Evolutionary conservation across 2,797 vertebrate genomes (phyloP).

Genomic region (Diplodus puntazzo): DNA sequence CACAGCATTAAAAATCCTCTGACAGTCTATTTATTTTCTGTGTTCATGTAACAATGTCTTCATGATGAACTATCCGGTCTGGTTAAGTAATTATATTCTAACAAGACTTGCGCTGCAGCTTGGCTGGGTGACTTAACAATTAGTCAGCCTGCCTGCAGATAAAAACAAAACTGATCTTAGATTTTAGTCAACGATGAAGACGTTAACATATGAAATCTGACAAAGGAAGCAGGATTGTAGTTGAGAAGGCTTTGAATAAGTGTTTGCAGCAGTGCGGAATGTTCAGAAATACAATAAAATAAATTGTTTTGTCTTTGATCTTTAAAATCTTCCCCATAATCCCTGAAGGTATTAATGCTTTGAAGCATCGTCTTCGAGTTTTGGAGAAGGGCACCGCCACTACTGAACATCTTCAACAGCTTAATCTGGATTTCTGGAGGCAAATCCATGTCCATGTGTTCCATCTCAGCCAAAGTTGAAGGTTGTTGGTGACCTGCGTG

Average conservation of each 20-base stretch:
- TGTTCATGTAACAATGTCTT: conserved; percentile 33
- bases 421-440: not conserved
- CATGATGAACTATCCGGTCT: conserved; percentile 1
- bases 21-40: conserved; percentile 13
- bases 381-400: not conserved
- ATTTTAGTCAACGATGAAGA: not conserved
- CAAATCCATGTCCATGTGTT: not conserved
- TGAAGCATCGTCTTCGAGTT: not conserved
- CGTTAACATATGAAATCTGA: not conserved
- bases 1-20: not conserved
- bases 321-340: not conserved
- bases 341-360: not conserved
- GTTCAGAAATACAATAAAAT: not conserved
- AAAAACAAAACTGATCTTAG: not conserved
- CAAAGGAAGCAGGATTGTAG: not conserved
- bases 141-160: conserved; percentile 2
- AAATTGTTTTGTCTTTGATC: not conserved
- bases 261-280: not conserved
- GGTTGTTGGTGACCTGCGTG: no score
- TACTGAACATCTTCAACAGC: not conserved
- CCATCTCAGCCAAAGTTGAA: not conserved
- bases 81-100: conserved; percentile 13
- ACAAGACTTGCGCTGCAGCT: conserved; percentile 9
- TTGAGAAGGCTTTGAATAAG: not conserved
- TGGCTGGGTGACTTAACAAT: conserved; percentile 9